Evolutionary conservation across 2,888 invertebrate genomes (phyloP), one percentile per base, ranked within the genome.

Genomic region (Mongoloraphidia duomilia): DNA sequence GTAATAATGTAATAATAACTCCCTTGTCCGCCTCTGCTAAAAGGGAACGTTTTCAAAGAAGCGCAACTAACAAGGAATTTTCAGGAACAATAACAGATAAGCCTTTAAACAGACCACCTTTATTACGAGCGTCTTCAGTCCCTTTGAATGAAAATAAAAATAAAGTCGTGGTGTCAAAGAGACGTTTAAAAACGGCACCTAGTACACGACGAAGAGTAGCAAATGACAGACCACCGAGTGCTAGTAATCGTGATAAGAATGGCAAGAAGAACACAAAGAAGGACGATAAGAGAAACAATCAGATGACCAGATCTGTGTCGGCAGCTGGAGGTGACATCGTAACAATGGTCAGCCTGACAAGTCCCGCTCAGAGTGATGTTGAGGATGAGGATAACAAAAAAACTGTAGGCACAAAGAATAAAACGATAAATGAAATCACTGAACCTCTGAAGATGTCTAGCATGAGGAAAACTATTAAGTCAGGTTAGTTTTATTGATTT

Each of bases 281-380:
- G 51, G 50, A 48, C 50, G 11, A 55, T 54, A 47, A 59, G 53
- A 49, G 26, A 50, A 51, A 34, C 34, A 34, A 2, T 48, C 42
- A 47, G 37, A 46, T 50, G 9, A 34, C 52, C 8, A 39, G 62
- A 47, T 58, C 61, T 40, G 59, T 62, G 4, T 58, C 60, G 5
- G 57, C 59, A 26, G 55, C 58, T 38, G 64, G 61, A 4, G 57
- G 59, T 2, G 73, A 72, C 40, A 68, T 82, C 36, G 73, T 80
- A 1, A 82, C 82, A 0, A 75, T 82, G 72, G 80, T 82, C 0
- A 81, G 81, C 0, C 63, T 82, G 41, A 68, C 81, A 4, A 80
- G 80, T 58, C 79, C 81, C 1, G 75, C 76, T 13, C 78, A 75
- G 38, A 80, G 80, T 58, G 81, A 81, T 49, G 73, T 71, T 14